Conservation (phyloP, 64 coral and sea anemone species). For the Actinia tenebrosa region DNA sequence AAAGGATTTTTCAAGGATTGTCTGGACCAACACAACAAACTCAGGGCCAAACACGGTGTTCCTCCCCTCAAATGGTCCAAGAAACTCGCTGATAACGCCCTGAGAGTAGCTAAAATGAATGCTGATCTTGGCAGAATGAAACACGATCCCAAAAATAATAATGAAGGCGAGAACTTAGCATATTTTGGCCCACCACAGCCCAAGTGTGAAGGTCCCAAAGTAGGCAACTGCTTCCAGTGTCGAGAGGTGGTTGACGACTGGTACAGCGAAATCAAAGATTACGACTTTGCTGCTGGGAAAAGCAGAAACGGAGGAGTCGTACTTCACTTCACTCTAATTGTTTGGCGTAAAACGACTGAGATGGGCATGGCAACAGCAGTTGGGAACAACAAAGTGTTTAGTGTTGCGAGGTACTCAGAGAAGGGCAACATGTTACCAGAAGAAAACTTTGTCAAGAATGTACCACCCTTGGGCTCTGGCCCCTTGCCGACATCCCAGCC, state of each 20-base stretch:
- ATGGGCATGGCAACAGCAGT: constrained; percentile 43
- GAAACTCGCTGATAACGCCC: constrained; percentile 30
- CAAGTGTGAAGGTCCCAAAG: constrained; percentile 39
- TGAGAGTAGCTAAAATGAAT: constrained; percentile 31
- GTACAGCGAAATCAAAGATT: constrained; percentile 53
- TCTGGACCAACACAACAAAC: constrained; percentile 61
- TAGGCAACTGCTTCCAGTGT: constrained; percentile 42
- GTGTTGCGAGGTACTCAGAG: constrained; percentile 32
- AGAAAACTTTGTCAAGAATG: constrained; percentile 4
- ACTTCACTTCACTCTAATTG: constrained; percentile 56
- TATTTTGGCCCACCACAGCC: constrained; percentile 41
- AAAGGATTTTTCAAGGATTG: constrained; percentile 62
- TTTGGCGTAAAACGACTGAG: constrained; percentile 38
- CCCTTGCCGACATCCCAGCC: no score
- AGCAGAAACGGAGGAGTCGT: constrained; percentile 46
- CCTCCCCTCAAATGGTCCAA: constrained; percentile 44
- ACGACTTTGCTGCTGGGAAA: constrained; percentile 31
- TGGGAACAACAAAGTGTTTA: constrained; percentile 19
- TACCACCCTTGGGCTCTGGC: neutral
- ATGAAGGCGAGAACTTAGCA: constrained; percentile 57
- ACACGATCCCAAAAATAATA: neutral
- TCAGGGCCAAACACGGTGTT: constrained; percentile 62
- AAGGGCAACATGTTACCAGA: neutral
- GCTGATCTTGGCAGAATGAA: constrained; percentile 14
- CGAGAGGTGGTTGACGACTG: constrained; percentile 69